Percentiles rank a stretch among this genome's conserved stretches.
Conservation (phyloP, 2,113 vertebrate genomes). For the Misgurnus anguillicaudatus region DNA sequence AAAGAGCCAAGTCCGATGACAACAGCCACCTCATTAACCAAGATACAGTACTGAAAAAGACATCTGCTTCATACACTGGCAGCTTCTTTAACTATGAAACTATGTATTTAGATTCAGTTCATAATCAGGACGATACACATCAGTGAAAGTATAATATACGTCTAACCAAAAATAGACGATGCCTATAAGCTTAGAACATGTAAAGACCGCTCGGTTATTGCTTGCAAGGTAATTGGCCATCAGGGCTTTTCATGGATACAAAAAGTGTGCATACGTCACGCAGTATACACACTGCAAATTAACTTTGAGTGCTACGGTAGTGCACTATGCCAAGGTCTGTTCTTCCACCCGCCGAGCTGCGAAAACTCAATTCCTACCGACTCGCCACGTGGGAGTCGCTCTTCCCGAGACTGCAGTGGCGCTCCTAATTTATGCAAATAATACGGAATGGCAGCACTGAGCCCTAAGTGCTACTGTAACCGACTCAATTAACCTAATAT, state of each 20-base stretch:
- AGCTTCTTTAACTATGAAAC: constrained; percentile 11
- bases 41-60: neutral
- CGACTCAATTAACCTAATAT: constrained; percentile 72
- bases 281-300: constrained; percentile 3
- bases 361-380: neutral
- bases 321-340: neutral
- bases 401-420: constrained; percentile 29
- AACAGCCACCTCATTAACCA: neutral
- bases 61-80: neutral
- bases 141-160: too few relatives aligned
- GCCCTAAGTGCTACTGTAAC: constrained; percentile 66
- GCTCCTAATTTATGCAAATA: constrained; percentile 72
- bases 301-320: neutral
- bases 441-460: constrained; percentile 58
- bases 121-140: neutral
- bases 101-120: constrained; percentile 1
- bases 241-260: neutral
- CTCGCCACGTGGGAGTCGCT: neutral
- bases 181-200: too few relatives aligned
- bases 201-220: too few relatives aligned
- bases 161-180: too few relatives aligned
- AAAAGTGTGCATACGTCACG: neutral
- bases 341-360: constrained; percentile 12
- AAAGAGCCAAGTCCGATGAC: constrained; percentile 2
- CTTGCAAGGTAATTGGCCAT: too few relatives aligned